A percentile compares a stretch with the other conserved stretches of the same genome.
Evolutionary conservation across 2,888 invertebrate genomes (phyloP).

Genomic region (Endotricha flammealis): DNA sequence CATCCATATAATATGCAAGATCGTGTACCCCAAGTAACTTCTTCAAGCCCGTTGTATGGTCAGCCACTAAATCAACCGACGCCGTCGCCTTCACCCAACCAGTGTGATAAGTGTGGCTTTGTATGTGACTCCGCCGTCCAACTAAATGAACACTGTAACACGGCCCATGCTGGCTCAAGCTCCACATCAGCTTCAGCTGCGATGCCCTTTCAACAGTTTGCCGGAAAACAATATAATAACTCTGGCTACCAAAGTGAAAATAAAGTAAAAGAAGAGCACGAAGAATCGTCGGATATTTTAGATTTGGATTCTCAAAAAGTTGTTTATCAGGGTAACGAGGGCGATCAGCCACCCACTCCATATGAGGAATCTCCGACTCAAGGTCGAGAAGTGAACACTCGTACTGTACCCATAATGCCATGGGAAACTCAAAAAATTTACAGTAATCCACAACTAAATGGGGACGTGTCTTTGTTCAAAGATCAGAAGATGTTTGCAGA

Average conservation of each 20-base stretch:
- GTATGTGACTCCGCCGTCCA: constrained; percentile 86
- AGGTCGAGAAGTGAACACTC: constrained; percentile 63
- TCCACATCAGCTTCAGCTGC: constrained; percentile 58
- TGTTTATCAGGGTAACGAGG: constrained; percentile 83
- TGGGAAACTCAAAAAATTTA: constrained; percentile 74
- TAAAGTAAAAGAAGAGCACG: constrained; percentile 81
- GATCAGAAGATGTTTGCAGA: constrained; percentile 73
- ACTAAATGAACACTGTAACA: constrained; percentile 85
- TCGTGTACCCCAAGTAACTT: constrained; percentile 71
- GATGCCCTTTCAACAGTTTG: constrained; percentile 74
- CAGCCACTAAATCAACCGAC: constrained; percentile 81
- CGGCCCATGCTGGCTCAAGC: constrained; percentile 79
- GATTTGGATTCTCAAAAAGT: constrained; percentile 94
- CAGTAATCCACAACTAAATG: constrained; percentile 63
- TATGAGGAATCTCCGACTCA: constrained; percentile 60
- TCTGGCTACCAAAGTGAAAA: constrained; percentile 67
- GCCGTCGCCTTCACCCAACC: constrained; percentile 84
- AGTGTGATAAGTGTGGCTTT: constrained; percentile 91
- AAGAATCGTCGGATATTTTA: constrained; percentile 88
- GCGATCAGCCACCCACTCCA: constrained; percentile 54
- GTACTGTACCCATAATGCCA: constrained; percentile 79
- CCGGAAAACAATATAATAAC: constrained; percentile 66
- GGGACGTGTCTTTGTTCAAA: constrained; percentile 69
- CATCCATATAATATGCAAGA: constrained; percentile 77
- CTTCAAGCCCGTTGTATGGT: constrained; percentile 76